Base-by-base conservation (phyloP, 1,140 invertebrate genomes). In the Dendrolimus kikuchii region DNA sequence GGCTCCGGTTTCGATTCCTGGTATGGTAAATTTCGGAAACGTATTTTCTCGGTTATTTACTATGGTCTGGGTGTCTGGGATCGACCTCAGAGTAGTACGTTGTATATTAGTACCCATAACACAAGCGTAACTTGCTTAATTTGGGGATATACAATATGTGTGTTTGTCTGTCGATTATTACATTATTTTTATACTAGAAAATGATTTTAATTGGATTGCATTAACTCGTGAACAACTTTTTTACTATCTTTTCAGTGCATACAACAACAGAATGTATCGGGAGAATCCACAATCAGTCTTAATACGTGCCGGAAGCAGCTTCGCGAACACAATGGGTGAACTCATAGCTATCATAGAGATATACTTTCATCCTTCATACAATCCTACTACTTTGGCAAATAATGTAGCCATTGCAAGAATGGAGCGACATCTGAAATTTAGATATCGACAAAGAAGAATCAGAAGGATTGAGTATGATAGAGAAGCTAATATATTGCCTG, bases 391-490 rank as follows among this genome's bases (percentile, higher is more conserved):
- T 5, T 40, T 69, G 36, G 42, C 46, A 9, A 55, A 67, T 39
- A 73, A 73, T 52, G 41, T 73, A 23, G 60, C 57, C 2, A 47
- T 70, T 2, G 3, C 66, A 4, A 60, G 45, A 40, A 38, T 60
- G 40, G 45, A 43, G 7, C 55, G 43, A 7, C 40, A 42, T 1
- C 7, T 55, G 1, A 46, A 46, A 6, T 53, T 41, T 9, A 36
- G n/a, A n/a, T 49, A 37, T 44, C n/a, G 42, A 46, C 38, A 23
- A 47, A 49, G 48, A n/a, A 57, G 49, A n/a, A 52, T 65, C 10
- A 59, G 60, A 36, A 55, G 56, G 36, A 65, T 65, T 4, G 0
- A 51, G 7, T 56, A 48, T 42, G 59, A 59, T 57, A 52, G 9
- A 9, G 42, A 38, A 40, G n/a, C 7, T 7, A 9, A 37, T 45